phyloP scores from a whole-genome alignment of 2,888 invertebrate genomes.

The Dusona sp. region DNA sequence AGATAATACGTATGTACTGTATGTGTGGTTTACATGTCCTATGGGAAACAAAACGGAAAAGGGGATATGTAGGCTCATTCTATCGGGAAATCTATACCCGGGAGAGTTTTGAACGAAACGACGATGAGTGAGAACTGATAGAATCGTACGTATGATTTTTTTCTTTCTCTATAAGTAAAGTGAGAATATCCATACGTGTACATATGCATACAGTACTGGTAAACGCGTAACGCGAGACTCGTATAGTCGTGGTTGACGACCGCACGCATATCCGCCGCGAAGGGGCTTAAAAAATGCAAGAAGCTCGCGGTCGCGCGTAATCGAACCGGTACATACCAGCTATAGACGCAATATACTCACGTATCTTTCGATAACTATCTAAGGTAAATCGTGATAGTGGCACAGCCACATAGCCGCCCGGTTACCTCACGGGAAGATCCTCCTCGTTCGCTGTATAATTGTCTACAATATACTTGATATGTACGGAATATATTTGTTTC shows the following conservation, averaged over 20 bases:
- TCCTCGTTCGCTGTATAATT: constrained; percentile 56
- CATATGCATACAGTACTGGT: constrained; percentile 20
- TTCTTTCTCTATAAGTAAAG: constrained; percentile 31
- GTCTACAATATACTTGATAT: constrained; percentile 40
- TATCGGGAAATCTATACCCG: constrained; percentile 52
- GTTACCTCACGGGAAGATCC: constrained; percentile 54
- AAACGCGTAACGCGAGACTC: constrained; percentile 64
- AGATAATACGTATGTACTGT: constrained; percentile 35
- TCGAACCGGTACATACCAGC: constrained; percentile 64
- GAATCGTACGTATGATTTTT: constrained; percentile 39
- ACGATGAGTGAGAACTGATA: constrained; percentile 42
- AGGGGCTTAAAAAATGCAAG: constrained; percentile 16
- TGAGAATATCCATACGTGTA: background rate
- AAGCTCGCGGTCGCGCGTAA: constrained; percentile 59
- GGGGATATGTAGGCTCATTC: constrained; percentile 9
- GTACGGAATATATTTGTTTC: constrained; percentile 23
- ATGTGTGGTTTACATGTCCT: background rate
- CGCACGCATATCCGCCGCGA: constrained; percentile 60
- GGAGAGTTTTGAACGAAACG: constrained; percentile 45
- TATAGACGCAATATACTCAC: constrained; percentile 47
- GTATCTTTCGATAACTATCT: constrained; percentile 75
- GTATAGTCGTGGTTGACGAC: constrained; percentile 47
- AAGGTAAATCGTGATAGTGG: constrained; percentile 78
- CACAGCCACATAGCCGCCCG: constrained; percentile 42
- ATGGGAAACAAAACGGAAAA: constrained; percentile 21